Percentiles rank a stretch among this genome's conserved stretches.
phyloP scores from a whole-genome alignment of 2,113 vertebrate species.

The Leptocoma aspasia region DNA sequence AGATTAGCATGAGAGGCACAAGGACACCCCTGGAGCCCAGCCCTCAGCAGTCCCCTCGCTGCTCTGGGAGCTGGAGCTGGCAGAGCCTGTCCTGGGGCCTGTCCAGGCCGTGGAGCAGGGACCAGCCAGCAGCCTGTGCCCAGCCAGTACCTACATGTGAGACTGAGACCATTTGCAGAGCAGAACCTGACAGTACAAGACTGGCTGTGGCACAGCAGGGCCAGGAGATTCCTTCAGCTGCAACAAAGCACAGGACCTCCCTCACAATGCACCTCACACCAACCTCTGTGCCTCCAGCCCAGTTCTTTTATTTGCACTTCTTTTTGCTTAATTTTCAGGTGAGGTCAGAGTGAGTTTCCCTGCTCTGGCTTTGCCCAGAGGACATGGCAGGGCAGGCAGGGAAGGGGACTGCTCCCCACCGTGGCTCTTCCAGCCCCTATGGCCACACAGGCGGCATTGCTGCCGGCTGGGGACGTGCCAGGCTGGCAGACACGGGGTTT shows the following conservation, averaged over 20 bases:
- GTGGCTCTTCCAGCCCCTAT: rapidly evolving
- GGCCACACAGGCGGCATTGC: background rate
- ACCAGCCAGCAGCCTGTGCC: background rate
- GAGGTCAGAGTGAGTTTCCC: background rate
- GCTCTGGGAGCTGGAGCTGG: background rate
- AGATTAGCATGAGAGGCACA: background rate
- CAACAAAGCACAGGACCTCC: background rate
- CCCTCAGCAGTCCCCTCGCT: rapidly evolving
- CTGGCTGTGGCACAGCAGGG: rapidly evolving
- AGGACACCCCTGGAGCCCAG: background rate
- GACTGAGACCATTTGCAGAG: background rate
- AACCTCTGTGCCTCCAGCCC: background rate
- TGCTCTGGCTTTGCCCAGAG: background rate
- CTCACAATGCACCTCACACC: background rate
- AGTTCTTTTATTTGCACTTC: background rate
- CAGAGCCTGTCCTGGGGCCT: background rate
- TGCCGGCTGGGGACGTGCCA: background rate
- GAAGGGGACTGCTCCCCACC: background rate
- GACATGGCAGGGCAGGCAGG: rapidly evolving
- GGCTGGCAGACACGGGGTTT: background rate
- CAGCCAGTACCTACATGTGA: rapidly evolving
- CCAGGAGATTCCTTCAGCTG: background rate
- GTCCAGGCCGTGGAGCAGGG: background rate
- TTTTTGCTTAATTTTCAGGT: background rate
- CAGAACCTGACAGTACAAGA: background rate